These are phyloP conservation scores for Nyctibius grandis DNA, from an alignment of 2,797 vertebrate genomes.

Conservation along the genomic window DNA sequence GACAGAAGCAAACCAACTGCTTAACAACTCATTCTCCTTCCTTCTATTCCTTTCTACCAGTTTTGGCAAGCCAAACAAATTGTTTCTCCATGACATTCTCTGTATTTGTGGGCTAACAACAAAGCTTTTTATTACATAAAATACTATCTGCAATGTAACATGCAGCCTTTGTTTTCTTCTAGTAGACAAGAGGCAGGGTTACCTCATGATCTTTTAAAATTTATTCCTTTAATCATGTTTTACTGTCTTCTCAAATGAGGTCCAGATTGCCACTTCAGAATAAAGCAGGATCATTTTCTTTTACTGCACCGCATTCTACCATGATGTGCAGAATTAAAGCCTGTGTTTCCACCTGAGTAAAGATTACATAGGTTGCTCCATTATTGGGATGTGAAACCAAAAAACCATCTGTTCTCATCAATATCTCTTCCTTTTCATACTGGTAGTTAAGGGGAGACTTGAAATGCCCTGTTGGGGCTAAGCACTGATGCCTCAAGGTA, in stretches of 20 bases:
- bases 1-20: conserved; percentile 16
- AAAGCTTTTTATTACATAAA: background rate
- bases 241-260: background rate
- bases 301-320: background rate
- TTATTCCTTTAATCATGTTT: background rate
- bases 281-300: background rate
- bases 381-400: background rate
- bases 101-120: background rate
- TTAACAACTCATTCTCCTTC: background rate
- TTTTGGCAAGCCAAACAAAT: conserved; percentile 4
- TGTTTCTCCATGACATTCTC: background rate
- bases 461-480: background rate
- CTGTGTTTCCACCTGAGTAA: background rate
- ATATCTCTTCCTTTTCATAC: background rate
- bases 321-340: background rate
- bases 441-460: background rate
- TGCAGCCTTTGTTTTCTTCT: background rate
- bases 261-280: background rate
- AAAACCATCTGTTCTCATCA: background rate
- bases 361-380: background rate
- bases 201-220: background rate
- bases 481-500: background rate
- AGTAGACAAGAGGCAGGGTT: background rate
- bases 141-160: background rate
- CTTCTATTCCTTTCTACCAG: background rate